Evolutionary conservation across 2,113 vertebrate species (phyloP).

Genomic region (Onychostoma macrolepis): DNA sequence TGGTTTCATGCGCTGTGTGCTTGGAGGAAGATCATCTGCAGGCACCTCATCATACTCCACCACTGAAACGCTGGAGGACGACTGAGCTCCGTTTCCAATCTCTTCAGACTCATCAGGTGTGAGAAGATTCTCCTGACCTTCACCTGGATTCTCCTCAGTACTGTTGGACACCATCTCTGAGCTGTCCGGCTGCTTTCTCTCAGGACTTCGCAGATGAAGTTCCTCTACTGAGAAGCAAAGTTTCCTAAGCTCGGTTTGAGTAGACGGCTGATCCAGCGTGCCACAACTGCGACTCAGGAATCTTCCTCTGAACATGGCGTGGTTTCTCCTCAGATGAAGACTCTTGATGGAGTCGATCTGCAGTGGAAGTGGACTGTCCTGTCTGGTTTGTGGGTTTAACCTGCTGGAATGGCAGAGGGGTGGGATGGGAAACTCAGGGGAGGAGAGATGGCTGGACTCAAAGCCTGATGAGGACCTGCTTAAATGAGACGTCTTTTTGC

Average conservation of each 20-base stretch:
- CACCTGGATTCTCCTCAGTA: neutral
- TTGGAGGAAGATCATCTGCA: slow-evolving; percentile 11
- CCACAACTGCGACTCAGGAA: slow-evolving; percentile 80
- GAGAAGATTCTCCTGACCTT: neutral
- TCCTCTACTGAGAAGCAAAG: slow-evolving; percentile 81
- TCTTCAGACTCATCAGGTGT: slow-evolving; percentile 25
- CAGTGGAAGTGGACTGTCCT: slow-evolving; percentile 43
- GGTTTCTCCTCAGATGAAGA: slow-evolving; percentile 62
- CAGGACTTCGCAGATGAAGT: slow-evolving; percentile 69
- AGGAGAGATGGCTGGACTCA: slow-evolving; percentile 75
- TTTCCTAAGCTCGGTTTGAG: slow-evolving; percentile 65
- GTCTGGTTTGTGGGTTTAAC: slow-evolving; percentile 60
- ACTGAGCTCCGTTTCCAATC: neutral
- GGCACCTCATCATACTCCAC: slow-evolving; percentile 31
- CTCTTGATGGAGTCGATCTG: slow-evolving; percentile 52
- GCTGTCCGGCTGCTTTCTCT: slow-evolving; percentile 36
- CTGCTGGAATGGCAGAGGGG: slow-evolving; percentile 69
- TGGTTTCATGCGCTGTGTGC: slow-evolving; percentile 18
- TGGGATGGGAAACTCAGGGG: slow-evolving; percentile 71
- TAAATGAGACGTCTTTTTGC: slow-evolving; percentile 74
- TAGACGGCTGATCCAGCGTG: slow-evolving; percentile 67
- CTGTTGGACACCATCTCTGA: neutral
- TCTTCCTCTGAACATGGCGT: slow-evolving; percentile 67
- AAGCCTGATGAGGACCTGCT: slow-evolving; percentile 79
- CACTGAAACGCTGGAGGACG: slow-evolving; percentile 4